phyloP scores from a whole-genome alignment of 2,113 vertebrate genomes.

The Thalassoma bifasciatum region DNA sequence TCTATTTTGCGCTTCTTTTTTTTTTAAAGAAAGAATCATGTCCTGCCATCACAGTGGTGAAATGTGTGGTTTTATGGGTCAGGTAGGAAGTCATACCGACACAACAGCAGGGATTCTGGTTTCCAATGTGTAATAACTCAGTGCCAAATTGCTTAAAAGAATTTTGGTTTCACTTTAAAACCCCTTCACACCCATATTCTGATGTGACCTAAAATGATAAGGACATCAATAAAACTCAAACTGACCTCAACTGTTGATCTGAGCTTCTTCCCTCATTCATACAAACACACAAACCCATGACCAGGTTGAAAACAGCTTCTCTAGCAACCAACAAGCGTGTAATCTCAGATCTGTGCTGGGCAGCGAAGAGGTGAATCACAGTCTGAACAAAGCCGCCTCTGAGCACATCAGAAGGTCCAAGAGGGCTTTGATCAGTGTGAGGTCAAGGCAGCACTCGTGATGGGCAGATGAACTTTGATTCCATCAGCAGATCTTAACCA shows the following conservation, averaged over 20 bases:
- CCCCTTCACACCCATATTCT: background rate
- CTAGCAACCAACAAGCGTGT: background rate
- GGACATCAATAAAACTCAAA: background rate
- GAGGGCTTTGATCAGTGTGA: constrained; percentile 38
- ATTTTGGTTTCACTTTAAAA: background rate
- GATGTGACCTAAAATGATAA: background rate
- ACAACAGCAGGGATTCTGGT: no score
- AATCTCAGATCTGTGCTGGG: background rate
- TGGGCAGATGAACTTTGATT: constrained; percentile 53
- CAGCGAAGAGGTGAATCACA: background rate
- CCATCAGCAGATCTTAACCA: constrained; percentile 50
- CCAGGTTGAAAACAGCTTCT: background rate
- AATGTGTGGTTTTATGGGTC: no score
- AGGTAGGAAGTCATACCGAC: no score
- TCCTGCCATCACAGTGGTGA: no score
- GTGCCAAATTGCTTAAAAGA: no score
- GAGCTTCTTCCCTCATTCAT: background rate
- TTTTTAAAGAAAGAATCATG: no score
- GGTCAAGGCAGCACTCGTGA: constrained; percentile 49
- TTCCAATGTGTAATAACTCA: no score
- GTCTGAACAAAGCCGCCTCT: constrained; percentile 14
- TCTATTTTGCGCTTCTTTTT: no score
- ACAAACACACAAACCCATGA: background rate
- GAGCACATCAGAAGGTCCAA: background rate
- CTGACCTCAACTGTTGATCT: background rate